Conservation (phyloP, 2,113 vertebrate genomes). For the Psettodes erumei region DNA sequence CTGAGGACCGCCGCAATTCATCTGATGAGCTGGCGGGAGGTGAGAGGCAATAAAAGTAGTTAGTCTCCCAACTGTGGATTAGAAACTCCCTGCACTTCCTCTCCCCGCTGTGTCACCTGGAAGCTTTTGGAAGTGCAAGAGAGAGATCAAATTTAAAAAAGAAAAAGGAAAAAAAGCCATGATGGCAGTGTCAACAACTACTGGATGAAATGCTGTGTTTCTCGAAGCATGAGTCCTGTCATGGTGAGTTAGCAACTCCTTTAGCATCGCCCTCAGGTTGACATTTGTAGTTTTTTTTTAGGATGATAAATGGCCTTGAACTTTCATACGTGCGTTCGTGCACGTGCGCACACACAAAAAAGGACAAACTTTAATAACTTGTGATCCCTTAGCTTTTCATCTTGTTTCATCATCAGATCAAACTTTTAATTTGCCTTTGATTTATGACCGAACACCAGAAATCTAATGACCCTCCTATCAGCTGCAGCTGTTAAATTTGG, state of each 20-base stretch:
- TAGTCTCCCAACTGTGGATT: constrained; percentile 35
- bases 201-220: not conserved
- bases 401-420: not conserved
- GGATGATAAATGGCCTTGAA: not conserved
- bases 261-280: not conserved
- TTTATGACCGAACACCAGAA: not conserved
- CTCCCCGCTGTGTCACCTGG: constrained; percentile 7
- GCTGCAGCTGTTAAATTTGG: not conserved
- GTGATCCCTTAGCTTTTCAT: not conserved
- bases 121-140: not conserved
- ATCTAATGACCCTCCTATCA: not conserved
- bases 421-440: not conserved
- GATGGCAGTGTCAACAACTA: not conserved
- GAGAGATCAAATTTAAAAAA: not conserved
- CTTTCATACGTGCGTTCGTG: not conserved
- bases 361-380: not conserved
- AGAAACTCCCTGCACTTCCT: not conserved
- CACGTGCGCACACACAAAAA: too few species aligned
- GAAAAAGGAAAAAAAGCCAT: not conserved
- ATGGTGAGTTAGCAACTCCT: not conserved
- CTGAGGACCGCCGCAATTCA: constrained; percentile 59
- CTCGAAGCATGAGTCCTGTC: not conserved
- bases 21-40: constrained; percentile 42
- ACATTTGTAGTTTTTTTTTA: not conserved
- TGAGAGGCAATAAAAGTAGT: constrained; percentile 40